Evolutionary conservation across 2,888 invertebrate genomes (phyloP), one percentile per base, ranked within the genome.

Genomic region (Lampropteryx suffumata): DNA sequence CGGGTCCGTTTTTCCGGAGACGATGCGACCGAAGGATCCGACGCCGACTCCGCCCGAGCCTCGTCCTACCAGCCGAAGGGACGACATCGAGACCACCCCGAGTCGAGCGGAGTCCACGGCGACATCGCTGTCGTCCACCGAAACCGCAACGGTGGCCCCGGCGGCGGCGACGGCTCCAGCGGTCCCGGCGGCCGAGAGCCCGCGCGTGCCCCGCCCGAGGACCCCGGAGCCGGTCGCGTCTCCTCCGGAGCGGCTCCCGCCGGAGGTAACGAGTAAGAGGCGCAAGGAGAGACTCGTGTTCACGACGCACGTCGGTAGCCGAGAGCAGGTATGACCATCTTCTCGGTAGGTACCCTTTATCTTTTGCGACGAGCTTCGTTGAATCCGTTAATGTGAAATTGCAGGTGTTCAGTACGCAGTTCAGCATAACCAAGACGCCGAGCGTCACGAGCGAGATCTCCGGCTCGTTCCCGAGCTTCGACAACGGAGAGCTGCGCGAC

Each of bases 301-400:
- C 71, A 92, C 93, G 46, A 94, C 94, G 6, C 92, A 93, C 59
- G 84, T 94, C 34, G 94, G 94, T 24, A 94, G 93, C 67, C 91
- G 92, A 68, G 94, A 94, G 65, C 94, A 94, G 76, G 53, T 53
- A 17, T 4, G n/a, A n/a, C n/a, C n/a, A n/a, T n/a, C n/a, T n/a
- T n/a, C n/a, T n/a, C n/a, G n/a, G n/a, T n/a, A n/a, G n/a, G n/a
- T n/a, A n/a, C n/a, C n/a, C n/a, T n/a, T n/a, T n/a, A n/a, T n/a
- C n/a, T n/a, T n/a, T n/a, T n/a, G n/a, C n/a, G n/a, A n/a, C n/a
- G n/a, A n/a, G n/a, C n/a, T n/a, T n/a, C n/a, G n/a, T n/a, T n/a
- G n/a, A n/a, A n/a, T n/a, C n/a, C n/a, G n/a, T n/a, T n/a, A n/a
- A n/a, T n/a, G n/a, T n/a, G n/a, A n/a, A n/a, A 7, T 28, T 30